Evolutionary conservation across 2,113 vertebrate species (phyloP).

Genomic region (Budorcas taxicolor): DNA sequence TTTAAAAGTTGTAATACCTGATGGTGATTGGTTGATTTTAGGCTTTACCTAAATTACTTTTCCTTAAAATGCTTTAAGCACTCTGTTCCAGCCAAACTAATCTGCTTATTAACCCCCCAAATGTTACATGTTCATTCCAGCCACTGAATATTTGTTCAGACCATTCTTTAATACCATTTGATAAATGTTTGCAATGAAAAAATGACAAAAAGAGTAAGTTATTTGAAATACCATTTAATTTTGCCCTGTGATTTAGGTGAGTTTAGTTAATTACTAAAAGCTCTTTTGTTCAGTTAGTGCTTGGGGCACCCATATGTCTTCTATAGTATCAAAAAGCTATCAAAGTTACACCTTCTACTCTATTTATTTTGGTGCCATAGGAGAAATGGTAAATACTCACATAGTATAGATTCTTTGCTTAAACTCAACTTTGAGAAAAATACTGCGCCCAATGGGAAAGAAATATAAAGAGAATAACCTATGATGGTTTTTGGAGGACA

Average conservation of each 20-base stretch:
- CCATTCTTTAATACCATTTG: background rate
- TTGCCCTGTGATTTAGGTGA: background rate
- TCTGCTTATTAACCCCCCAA: background rate
- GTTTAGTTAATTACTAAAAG: background rate
- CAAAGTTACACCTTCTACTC: background rate
- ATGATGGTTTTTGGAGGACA: background rate
- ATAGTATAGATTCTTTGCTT: background rate
- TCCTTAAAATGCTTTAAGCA: slow-evolving; percentile 9
- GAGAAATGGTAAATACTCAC: background rate
- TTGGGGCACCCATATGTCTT: background rate
- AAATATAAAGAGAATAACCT: background rate
- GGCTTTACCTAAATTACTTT: background rate
- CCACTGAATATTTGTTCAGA: background rate
- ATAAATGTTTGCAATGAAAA: background rate
- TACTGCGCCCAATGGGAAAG: background rate
- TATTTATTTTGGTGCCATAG: background rate
- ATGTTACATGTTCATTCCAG: background rate
- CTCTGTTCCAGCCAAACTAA: background rate
- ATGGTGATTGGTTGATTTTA: background rate
- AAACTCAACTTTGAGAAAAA: background rate
- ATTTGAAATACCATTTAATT: background rate
- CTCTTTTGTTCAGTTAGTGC: background rate
- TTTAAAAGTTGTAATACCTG: background rate
- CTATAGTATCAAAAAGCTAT: background rate
- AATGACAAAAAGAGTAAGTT: background rate